Percentiles rank a stretch among this genome's conserved stretches.
These are phyloP conservation scores for Andrena haemorrhoa DNA, from an alignment of 2,888 invertebrate species.

Conservation along the genomic window DNA sequence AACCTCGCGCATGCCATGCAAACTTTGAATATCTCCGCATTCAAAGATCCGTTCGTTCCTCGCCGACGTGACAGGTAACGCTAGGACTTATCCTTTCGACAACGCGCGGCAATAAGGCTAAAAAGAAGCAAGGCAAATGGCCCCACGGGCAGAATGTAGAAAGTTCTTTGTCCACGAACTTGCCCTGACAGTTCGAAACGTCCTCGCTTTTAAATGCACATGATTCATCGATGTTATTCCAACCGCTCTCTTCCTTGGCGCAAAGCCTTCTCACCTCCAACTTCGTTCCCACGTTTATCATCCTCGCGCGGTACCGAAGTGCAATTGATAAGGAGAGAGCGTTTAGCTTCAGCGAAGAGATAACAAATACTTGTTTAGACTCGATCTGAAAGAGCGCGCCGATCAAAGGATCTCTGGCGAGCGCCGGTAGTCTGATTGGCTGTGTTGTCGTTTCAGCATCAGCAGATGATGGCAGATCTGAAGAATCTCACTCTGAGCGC, in stretches of 20 bases:
- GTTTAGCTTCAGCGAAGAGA: background rate
- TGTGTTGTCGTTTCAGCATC: slow-evolving; percentile 53
- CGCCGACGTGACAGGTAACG: background rate
- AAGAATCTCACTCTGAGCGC: slow-evolving; percentile 79
- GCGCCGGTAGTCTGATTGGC: background rate
- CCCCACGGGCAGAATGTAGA: background rate
- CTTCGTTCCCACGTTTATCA: no score
- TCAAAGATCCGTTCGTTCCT: slow-evolving; percentile 5
- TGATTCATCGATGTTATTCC: slow-evolving; percentile 43
- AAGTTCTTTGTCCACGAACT: slow-evolving; percentile 39
- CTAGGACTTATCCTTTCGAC: slow-evolving; percentile 4
- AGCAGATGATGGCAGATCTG: slow-evolving; percentile 80
- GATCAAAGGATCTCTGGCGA: background rate
- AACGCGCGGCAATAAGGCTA: slow-evolving; percentile 19
- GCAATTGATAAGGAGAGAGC: background rate
- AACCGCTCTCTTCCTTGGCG: background rate
- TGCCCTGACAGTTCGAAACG: slow-evolving; percentile 30
- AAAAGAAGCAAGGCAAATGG: background rate
- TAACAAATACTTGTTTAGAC: background rate
- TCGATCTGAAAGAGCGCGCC: no score
- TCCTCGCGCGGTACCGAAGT: background rate
- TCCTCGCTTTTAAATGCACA: slow-evolving; percentile 24
- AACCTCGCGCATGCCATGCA: background rate
- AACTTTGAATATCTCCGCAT: background rate
- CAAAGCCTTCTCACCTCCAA: no score